Evolutionary conservation across 1,140 invertebrate species (phyloP), one percentile per base, ranked within the genome.

Genomic region (Dreissena rostriformis): DNA sequence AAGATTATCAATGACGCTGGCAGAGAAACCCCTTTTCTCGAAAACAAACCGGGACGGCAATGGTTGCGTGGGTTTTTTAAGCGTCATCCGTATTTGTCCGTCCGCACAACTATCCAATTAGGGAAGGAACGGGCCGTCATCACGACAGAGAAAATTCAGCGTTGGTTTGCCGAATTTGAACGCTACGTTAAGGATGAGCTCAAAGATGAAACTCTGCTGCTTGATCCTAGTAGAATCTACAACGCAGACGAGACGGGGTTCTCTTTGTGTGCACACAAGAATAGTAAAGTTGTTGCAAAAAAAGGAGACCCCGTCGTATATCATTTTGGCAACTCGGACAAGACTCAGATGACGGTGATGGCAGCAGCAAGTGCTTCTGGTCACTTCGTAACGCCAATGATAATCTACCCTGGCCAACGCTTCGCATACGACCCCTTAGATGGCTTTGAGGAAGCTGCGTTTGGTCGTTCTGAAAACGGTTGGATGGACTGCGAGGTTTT

Each of bases 11-110:
- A 77, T 65, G 57, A 28, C 14, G 73, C 61, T 19, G 57, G 63
- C n/a, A 49, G 26, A 11, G 53, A 51, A 24, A 70, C 49, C 8
- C 51, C 29, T 5, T 57, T 66, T 26, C 4, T 17, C 7, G 28
- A 77, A 17, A 77, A 77, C 28, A 4, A 49, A 2, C 75, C 75
- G 17, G 76, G 76, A n/a, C 51, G 66, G 17, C 1, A 68, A 53
- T 79, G 63, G 76, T 10, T 78, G 39, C 7, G 29, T 78, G 75
- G 63, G 51, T 78, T 78, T 78, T 78, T 78, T 68, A 1, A 10
- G 0, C 63, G 75, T 49, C 75, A 78, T 22, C 75, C 75, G n/a
- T 39, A 10, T 19, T 52, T 67, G 6, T 57, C n/a, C 17, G 10
- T 78, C 0, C 49, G 75, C 4, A 78, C 75, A 12, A 67, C 75